Base-by-base conservation (phyloP, 2,797 vertebrate genomes). In the Oryzias sinensis region DNA sequence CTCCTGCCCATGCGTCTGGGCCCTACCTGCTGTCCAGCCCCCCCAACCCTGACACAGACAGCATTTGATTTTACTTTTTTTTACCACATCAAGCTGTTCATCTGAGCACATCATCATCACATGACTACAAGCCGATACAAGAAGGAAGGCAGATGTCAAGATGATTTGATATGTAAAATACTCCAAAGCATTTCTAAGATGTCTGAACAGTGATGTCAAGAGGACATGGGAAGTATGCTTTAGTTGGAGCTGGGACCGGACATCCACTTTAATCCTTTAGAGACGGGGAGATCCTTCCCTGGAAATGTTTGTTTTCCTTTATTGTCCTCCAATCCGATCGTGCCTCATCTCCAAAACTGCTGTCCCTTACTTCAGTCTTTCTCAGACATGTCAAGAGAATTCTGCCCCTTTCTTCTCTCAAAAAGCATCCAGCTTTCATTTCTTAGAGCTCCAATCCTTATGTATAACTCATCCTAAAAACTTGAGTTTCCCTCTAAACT, bases 141-240 rank as follows among this genome's bases (percentile, higher is more conserved):
- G 56, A 42, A 11, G 58, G 53, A 75, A 59, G 45, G 60, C 49
- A 5, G 54, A 53, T 55, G 60, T 77, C 67, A 33, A 20, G 53
- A 55, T 18, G 15, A 14, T 65, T 57, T 18, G 62, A 63, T 54
- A 45, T 65, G 22, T 63, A 79, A 71, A 63, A 53, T 40, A 44
- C 50, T 49, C 44, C 40, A 41, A 40, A 72, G 40, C 51, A 17
- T 65, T 60, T 62, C 43, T 46, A 60, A 65, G 65, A 45, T 6
- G 16, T 43, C 66, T 63, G 51, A 57, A 45, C 18, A 40, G 69
- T 64, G 52, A 82, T 89, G 89, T 91, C 88, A 90, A 82, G 73
- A 70, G 84, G 82, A 90, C 85, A 91, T 88, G 85, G 89, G 90
- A 91, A 91, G 84, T 68, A 56, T 55, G 56, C 65, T 49, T 49